A percentile compares a stretch with the other conserved stretches of the same genome.
phyloP scores from a whole-genome alignment of 2,888 invertebrate species.

The Diadromus collaris region DNA sequence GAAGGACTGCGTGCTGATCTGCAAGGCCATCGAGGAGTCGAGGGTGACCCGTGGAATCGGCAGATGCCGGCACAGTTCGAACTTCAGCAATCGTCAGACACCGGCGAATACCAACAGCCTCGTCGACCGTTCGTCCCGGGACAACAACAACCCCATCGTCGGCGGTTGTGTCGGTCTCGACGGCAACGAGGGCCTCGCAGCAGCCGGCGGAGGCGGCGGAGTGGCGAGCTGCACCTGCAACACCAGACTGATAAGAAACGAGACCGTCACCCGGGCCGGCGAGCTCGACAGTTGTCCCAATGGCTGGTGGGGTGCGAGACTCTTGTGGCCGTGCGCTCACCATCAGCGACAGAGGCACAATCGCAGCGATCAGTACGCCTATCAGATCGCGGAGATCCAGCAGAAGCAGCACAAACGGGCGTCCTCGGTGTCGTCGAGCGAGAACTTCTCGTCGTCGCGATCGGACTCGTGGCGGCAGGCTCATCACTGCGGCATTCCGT shows the following conservation, averaged over 20 bases:
- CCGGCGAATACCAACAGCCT: slow-evolving; percentile 93
- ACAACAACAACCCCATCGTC: slow-evolving; percentile 80
- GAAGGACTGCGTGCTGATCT: slow-evolving; percentile 97
- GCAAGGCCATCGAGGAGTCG: slow-evolving; percentile 97
- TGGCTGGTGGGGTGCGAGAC: slow-evolving; percentile 46
- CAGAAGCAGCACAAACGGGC: slow-evolving; percentile 89
- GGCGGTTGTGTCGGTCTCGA: slow-evolving; percentile 76
- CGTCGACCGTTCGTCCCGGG: slow-evolving; percentile 89
- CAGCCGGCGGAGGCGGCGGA: not conserved
- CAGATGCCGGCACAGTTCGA: slow-evolving; percentile 91
- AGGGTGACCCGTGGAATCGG: slow-evolving; percentile 94
- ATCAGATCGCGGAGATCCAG: slow-evolving; percentile 88
- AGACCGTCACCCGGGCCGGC: slow-evolving; percentile 53
- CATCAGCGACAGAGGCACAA: slow-evolving; percentile 79
- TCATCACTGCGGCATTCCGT: slow-evolving; percentile 88
- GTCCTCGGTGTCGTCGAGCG: slow-evolving; percentile 92
- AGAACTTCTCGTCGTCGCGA: slow-evolving; percentile 89
- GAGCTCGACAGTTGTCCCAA: slow-evolving; percentile 17
- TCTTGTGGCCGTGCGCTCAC: slow-evolving; percentile 78
- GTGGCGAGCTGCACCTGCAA: slow-evolving; percentile 82
- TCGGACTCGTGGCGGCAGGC: slow-evolving; percentile 93
- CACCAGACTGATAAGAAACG: slow-evolving; percentile 81
- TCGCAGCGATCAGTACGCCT: slow-evolving; percentile 86
- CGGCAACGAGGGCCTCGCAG: not conserved
- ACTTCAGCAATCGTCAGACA: slow-evolving; percentile 93